Percentiles rank a stretch among this genome's conserved stretches.
Conservation (phyloP, 2,888 invertebrate species). For the Acrocyrtus sp. region DNA sequence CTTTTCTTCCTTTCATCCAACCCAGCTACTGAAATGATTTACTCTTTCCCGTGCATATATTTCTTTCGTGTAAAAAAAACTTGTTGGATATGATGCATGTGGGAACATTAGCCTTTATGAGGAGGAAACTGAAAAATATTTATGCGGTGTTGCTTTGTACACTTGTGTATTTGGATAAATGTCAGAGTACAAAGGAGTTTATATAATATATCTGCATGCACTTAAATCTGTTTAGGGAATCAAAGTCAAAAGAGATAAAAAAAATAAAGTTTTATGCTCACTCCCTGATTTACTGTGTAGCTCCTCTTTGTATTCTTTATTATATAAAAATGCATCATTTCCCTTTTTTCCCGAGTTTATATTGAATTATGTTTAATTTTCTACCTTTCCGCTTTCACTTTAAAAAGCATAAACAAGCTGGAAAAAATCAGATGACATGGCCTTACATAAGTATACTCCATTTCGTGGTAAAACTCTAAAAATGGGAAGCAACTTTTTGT, state of each 20-base stretch:
- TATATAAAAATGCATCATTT: too few relatives aligned
- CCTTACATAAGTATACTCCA: neutral
- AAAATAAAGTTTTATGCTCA: neutral
- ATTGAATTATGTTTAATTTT: conserved; percentile 30
- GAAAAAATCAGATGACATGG: neutral
- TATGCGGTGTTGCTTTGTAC: neutral
- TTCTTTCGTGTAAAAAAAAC: neutral
- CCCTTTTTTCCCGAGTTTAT: too few relatives aligned
- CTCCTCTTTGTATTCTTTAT: too few relatives aligned
- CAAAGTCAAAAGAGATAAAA: neutral
- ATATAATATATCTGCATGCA: neutral
- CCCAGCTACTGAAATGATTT: neutral
- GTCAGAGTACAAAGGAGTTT: too few relatives aligned
- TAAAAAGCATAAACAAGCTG: conserved; percentile 34
- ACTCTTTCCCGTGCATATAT: neutral
- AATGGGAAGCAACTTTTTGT: too few relatives aligned
- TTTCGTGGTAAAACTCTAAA: too few relatives aligned
- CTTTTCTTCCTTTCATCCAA: neutral
- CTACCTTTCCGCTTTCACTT: conserved; percentile 38
- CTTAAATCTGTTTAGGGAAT: neutral
- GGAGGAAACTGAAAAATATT: neutral
- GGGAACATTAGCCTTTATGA: neutral
- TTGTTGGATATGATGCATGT: too few relatives aligned
- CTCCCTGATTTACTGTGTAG: too few relatives aligned
- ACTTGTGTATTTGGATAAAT: neutral